A percentile compares a stretch with the other conserved stretches of the same genome.
These are phyloP conservation scores for Hippocampus kuda DNA, from an alignment of 2,797 vertebrate genomes.

Conservation along the genomic window DNA sequence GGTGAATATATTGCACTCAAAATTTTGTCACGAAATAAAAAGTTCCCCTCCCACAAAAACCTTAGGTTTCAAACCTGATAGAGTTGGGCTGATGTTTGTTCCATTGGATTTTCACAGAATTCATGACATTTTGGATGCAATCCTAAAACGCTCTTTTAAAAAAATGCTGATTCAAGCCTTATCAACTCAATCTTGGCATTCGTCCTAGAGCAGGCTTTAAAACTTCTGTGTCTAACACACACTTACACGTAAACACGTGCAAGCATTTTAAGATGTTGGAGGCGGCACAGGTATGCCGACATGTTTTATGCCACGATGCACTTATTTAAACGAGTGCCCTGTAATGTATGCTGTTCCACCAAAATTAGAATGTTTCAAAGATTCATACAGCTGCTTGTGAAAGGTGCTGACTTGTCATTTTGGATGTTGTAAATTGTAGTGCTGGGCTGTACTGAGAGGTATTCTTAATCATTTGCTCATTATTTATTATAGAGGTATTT, in stretches of 20 bases:
- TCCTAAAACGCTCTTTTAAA: neutral
- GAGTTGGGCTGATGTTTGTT: neutral
- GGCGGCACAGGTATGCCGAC: neutral
- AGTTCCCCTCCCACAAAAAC: neutral
- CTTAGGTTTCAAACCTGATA: neutral
- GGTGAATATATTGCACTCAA: neutral
- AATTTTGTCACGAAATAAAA: neutral
- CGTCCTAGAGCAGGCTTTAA: neutral
- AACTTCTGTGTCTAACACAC: neutral
- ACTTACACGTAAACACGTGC: neutral
- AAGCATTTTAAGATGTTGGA: neutral
- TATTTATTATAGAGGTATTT: neutral
- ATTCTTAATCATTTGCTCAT: neutral
- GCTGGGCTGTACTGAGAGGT: neutral
- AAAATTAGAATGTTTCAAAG: neutral
- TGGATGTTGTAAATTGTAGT: neutral
- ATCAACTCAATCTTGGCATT: neutral
- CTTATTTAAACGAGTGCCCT: neutral
- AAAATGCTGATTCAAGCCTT: neutral
- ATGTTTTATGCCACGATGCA: neutral
- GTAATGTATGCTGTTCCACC: neutral
- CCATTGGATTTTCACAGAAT: neutral
- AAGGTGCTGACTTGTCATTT: neutral
- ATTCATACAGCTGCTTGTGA: neutral
- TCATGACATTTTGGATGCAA: neutral